These are phyloP conservation scores for Chalcis sispes DNA, from an alignment of 2,888 invertebrate genomes.

Conservation along the genomic window DNA sequence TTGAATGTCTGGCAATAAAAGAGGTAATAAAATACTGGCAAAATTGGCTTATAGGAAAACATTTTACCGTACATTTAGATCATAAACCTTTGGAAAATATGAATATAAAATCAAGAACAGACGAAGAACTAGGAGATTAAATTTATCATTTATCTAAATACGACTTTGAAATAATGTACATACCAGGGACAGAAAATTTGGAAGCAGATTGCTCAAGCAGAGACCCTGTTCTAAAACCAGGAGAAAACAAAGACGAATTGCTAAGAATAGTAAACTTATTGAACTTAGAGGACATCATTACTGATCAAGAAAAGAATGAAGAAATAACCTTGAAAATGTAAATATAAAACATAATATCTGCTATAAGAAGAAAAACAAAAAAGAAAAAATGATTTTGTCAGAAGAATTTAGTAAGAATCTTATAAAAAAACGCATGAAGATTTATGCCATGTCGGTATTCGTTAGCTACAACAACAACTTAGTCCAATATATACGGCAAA, in stretches of 20 bases:
- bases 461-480: not conserved
- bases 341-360: not conserved
- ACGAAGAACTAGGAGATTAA: not conserved
- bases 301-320: not conserved
- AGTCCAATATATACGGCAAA: too few relatives aligned
- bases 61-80: not conserved
- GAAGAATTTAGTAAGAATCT: too few relatives aligned
- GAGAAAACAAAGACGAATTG: not conserved
- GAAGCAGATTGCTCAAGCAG: too few relatives aligned
- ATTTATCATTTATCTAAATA: not conserved
- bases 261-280: not conserved
- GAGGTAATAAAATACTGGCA: conserved; percentile 3
- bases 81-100: not conserved
- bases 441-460: not conserved
- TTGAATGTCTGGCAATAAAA: too few relatives aligned
- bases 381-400: not conserved
- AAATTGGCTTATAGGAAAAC: not conserved
- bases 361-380: not conserved
- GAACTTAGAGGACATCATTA: not conserved
- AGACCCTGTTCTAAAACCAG: too few relatives aligned
- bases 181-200: too few relatives aligned
- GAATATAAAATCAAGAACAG: too few relatives aligned
- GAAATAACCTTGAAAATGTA: not conserved
- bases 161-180: not conserved
- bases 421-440: conserved; percentile 1